Evolutionary conservation across 2,888 invertebrate species (phyloP).

Genomic region (Drosophila atripex): DNA sequence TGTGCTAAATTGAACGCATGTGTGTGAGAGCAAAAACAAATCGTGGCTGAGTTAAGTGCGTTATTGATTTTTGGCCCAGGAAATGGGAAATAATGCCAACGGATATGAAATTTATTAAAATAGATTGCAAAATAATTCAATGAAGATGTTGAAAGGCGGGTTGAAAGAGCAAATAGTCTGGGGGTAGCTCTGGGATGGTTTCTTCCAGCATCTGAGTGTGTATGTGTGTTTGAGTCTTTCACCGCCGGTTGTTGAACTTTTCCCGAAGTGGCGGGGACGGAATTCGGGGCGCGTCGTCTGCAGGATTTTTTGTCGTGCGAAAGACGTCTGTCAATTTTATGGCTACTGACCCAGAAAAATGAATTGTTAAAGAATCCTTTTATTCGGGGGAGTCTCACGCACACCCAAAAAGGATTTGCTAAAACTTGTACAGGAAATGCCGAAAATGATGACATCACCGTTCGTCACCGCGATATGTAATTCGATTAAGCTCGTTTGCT

Average conservation of each 20-base stretch:
- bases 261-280: conserved; percentile 5
- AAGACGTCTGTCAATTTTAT: conserved; percentile 54
- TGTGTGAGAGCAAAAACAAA: conserved; percentile 58
- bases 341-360: conserved; percentile 73
- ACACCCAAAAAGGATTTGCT: conserved; percentile 17
- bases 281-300: conserved; percentile 44
- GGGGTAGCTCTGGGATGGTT: background rate
- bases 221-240: conserved; percentile 17
- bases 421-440: conserved; percentile 7
- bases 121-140: conserved; percentile 74
- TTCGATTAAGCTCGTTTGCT: conserved; percentile 58
- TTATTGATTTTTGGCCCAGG: conserved; percentile 67
- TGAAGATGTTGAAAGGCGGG: conserved; percentile 49
- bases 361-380: conserved; percentile 52
- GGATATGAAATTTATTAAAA: conserved; percentile 70
- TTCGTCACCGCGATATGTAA: conserved; percentile 51
- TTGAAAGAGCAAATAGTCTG: conserved; percentile 4
- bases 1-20: conserved; percentile 29
- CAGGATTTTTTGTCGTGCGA: conserved; percentile 26
- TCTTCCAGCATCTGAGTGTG: conserved; percentile 10
- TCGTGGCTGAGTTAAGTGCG: conserved; percentile 53
- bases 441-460: conserved; percentile 66
- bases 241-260: conserved; percentile 66
- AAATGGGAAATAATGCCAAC: conserved; percentile 54
- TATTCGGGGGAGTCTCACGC: background rate